Conservation (phyloP, 2,113 vertebrate genomes). For the Parotia lawesii region DNA sequence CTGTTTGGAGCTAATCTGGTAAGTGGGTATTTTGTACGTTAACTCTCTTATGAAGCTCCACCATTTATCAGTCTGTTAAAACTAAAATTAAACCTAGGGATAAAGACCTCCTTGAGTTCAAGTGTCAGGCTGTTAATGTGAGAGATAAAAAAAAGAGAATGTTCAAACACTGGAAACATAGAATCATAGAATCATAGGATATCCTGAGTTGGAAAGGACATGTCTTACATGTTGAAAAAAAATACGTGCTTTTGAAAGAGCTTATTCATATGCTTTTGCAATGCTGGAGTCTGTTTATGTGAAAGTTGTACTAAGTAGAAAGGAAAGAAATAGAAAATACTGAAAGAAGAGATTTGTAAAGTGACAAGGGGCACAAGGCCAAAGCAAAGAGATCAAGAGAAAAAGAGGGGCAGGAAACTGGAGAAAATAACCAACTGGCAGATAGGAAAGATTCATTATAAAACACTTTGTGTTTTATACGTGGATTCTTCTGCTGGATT, state of each 20-base stretch:
- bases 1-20: background rate
- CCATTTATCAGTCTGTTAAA: background rate
- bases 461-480: background rate
- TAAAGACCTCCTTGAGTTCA: background rate
- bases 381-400: background rate
- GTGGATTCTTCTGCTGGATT: background rate
- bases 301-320: background rate
- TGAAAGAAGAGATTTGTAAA: background rate
- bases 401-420: background rate
- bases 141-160: background rate
- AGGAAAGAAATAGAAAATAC: background rate
- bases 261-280: background rate
- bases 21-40: background rate
- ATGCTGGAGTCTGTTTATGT: background rate
- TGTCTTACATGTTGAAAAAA: background rate
- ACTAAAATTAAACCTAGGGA: background rate
- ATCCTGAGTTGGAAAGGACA: background rate
- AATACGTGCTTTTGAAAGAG: rapidly evolving
- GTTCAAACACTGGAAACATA: background rate
- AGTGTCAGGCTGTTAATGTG: background rate
- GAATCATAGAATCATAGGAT: background rate
- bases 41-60: background rate
- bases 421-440: background rate
- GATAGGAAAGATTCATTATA: background rate
- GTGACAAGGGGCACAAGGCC: background rate